phyloP scores from a whole-genome alignment of 30 jellyfish, hydroid and myxozoan species.

The Rhopilema esculentum region DNA sequence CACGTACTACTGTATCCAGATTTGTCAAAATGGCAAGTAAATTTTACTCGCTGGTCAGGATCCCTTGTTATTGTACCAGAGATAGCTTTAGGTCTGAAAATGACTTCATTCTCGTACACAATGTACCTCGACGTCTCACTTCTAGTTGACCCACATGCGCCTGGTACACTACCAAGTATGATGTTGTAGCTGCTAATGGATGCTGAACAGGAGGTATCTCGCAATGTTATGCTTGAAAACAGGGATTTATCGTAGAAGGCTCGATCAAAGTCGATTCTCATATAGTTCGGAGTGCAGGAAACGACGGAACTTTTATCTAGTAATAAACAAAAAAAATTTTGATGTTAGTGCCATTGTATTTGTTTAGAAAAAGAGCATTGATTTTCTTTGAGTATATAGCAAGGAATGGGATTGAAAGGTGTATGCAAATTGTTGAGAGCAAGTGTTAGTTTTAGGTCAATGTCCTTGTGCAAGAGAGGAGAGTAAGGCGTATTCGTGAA shows the following conservation, averaged over 20 bases:
- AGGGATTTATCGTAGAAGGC: constrained; percentile 6
- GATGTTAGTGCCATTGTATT: no score
- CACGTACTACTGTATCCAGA: background rate
- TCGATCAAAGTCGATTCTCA: constrained; percentile 48
- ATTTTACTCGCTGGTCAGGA: background rate
- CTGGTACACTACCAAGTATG: constrained; percentile 46
- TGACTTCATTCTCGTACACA: constrained; percentile 40
- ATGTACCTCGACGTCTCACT: constrained; percentile 18
- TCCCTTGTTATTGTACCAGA: background rate
- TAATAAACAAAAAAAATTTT: background rate
- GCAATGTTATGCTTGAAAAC: constrained; percentile 36
- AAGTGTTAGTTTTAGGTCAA: no score
- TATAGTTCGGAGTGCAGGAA: constrained; percentile 40
- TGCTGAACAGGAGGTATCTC: constrained; percentile 43
- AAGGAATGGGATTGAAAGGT: no score
- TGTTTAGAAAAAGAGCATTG: no score
- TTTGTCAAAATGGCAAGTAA: background rate
- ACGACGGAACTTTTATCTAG: constrained; percentile 36
- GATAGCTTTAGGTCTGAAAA: constrained; percentile 10
- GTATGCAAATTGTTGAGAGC: no score
- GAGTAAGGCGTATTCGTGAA: no score
- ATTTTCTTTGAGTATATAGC: no score
- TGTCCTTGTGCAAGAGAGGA: no score
- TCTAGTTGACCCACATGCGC: constrained; percentile 38
- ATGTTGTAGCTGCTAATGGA: background rate